Percentiles rank a stretch among this genome's conserved stretches.
Conservation (phyloP, 2,888 invertebrate species). For the Megaustenia siamemsis region DNA sequence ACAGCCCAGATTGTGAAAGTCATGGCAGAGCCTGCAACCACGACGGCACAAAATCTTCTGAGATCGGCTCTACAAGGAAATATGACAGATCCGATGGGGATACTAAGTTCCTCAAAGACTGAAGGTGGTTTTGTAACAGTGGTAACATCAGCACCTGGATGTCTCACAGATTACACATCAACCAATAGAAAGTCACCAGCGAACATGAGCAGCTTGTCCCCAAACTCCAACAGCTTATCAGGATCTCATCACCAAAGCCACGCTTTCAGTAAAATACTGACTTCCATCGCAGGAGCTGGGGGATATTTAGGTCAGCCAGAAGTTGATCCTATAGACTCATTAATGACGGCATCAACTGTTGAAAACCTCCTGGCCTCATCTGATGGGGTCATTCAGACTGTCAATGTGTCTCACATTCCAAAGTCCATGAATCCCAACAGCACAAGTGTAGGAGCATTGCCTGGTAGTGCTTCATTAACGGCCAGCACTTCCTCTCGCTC, state of each 20-base stretch:
- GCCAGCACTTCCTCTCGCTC: conserved; percentile 28
- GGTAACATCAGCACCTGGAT: not conserved
- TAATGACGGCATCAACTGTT: conserved; percentile 28
- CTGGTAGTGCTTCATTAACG: conserved; percentile 17
- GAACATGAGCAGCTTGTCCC: not conserved
- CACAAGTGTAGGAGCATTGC: conserved; percentile 20
- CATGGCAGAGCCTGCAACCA: conserved; percentile 54
- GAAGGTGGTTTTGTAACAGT: conserved; percentile 46
- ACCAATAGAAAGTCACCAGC: conserved; percentile 33
- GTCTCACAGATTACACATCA: not conserved
- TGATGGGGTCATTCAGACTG: conserved; percentile 48
- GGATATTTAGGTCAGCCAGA: conserved; percentile 34
- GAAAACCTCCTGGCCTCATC: conserved; percentile 39
- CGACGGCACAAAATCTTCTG: conserved; percentile 46
- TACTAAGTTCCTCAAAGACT: conserved; percentile 48
- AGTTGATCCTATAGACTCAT: conserved; percentile 18
- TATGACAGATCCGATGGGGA: conserved; percentile 53
- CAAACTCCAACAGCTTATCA: conserved; percentile 29
- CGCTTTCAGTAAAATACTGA: conserved; percentile 46
- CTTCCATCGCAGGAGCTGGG: conserved; percentile 15
- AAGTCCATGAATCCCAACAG: conserved; percentile 38
- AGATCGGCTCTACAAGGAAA: conserved; percentile 55
- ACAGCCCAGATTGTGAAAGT: conserved; percentile 59
- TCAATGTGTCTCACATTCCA: conserved; percentile 51
- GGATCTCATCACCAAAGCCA: conserved; percentile 28